Evolutionary conservation across 2,113 vertebrate genomes (phyloP).

Genomic region (Willisornis vidua): DNA sequence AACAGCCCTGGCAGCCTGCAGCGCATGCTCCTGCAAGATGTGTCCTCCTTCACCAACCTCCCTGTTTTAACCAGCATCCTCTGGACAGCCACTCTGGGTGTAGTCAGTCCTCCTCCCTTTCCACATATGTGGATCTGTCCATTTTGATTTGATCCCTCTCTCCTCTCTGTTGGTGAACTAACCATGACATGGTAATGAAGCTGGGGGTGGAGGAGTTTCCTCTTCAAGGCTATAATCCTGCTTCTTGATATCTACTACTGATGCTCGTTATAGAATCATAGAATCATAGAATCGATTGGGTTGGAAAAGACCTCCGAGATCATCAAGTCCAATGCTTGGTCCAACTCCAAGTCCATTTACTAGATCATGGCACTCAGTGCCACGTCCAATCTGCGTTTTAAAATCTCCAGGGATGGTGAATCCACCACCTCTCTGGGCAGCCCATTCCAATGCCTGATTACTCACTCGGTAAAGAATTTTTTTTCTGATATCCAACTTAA

Average conservation of each 20-base stretch:
- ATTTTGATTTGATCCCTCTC: not conserved
- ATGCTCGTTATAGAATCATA: not conserved
- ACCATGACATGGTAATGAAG: not conserved
- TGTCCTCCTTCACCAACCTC: not conserved
- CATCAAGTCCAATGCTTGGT: no score
- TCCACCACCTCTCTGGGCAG: no score
- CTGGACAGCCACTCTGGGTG: not conserved
- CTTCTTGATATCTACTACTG: not conserved
- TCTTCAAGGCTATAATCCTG: not conserved
- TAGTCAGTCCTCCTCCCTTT: not conserved
- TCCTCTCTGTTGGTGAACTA: not conserved
- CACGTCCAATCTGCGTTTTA: no score
- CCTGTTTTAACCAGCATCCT: not conserved
- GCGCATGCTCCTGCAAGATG: rapidly evolving
- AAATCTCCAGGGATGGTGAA: no score
- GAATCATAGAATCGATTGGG: no score
- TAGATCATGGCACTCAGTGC: no score
- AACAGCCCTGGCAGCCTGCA: not conserved
- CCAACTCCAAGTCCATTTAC: no score
- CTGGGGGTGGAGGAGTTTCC: not conserved
- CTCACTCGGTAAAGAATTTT: no score
- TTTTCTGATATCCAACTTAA: no score
- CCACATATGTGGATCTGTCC: rapidly evolving
- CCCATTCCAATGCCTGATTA: no score
- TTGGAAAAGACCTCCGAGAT: no score